phyloP scores from a whole-genome alignment of 2,113 vertebrate genomes.

The Dasypus novemcinctus region DNA sequence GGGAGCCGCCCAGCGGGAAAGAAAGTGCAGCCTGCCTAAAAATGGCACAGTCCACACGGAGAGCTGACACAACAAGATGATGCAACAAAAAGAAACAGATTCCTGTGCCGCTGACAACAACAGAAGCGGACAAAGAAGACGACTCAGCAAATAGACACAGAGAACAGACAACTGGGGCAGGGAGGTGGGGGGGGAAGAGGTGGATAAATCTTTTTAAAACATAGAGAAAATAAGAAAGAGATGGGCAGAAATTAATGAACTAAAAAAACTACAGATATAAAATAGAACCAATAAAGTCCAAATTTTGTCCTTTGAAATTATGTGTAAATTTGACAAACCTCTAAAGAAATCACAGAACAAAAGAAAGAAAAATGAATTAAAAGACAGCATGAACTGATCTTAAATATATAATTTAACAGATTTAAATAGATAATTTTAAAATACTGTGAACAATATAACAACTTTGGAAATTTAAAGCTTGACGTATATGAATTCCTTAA shows the following conservation, averaged over 20 bases:
- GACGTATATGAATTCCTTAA: neutral
- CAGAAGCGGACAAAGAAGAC: too few species aligned
- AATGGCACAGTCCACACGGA: too few species aligned
- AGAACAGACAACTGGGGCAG: too few species aligned
- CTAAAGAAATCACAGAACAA: neutral
- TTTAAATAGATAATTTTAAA: neutral
- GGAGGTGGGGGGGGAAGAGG: too few species aligned
- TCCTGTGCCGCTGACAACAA: too few species aligned
- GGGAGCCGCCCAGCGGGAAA: too few species aligned
- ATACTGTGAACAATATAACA: neutral
- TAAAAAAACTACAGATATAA: neutral
- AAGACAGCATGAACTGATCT: neutral
- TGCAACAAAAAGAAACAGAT: too few species aligned
- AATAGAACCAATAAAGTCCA: neutral
- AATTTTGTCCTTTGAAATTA: neutral
- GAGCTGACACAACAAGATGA: too few species aligned
- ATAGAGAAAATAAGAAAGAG: too few species aligned
- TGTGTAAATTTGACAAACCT: neutral
- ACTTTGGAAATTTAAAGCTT: neutral
- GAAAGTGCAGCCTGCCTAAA: too few species aligned
- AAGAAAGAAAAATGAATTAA: neutral
- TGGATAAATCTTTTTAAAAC: too few species aligned
- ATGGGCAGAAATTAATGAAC: neutral
- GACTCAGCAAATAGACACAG: too few species aligned
- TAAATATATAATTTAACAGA: neutral